A percentile compares a stretch with the other conserved stretches of the same genome.
Conservation (phyloP, 2,797 vertebrate species). For the Falco naumanni region DNA sequence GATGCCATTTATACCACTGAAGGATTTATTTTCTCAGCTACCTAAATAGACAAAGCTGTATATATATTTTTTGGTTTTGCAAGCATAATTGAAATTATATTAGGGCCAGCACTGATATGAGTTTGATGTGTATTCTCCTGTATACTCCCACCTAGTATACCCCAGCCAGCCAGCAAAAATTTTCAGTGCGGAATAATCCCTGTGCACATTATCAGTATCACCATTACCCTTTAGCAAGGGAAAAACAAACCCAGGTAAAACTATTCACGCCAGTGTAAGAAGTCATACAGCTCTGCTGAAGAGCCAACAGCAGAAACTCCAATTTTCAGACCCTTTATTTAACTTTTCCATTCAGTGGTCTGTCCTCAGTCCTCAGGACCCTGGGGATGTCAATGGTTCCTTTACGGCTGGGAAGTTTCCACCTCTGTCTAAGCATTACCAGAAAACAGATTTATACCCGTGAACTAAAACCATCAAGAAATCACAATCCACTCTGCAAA, state of each 20-base stretch:
- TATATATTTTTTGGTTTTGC: neutral
- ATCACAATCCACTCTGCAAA: neutral
- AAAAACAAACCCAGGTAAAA: neutral
- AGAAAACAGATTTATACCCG: neutral
- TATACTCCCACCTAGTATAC: neutral
- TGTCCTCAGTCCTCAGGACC: neutral
- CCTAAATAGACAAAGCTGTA: constrained; percentile 20
- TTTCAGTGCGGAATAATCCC: neutral
- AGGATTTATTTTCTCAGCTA: constrained; percentile 35
- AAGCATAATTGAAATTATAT: neutral
- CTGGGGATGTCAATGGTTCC: neutral
- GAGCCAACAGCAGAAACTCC: neutral
- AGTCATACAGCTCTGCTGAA: neutral
- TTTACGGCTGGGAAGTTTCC: neutral
- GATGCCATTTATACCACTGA: constrained; percentile 16
- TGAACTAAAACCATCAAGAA: neutral
- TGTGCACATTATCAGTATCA: neutral
- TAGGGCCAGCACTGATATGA: neutral
- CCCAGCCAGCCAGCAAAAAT: neutral
- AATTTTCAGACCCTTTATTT: neutral
- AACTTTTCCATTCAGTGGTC: neutral
- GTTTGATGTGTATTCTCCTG: neutral
- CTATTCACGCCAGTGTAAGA: neutral
- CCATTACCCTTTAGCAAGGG: neutral
- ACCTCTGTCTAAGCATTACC: neutral